phyloP scores from a whole-genome alignment of 2,888 invertebrate genomes.

The Choreutis nemorana region DNA sequence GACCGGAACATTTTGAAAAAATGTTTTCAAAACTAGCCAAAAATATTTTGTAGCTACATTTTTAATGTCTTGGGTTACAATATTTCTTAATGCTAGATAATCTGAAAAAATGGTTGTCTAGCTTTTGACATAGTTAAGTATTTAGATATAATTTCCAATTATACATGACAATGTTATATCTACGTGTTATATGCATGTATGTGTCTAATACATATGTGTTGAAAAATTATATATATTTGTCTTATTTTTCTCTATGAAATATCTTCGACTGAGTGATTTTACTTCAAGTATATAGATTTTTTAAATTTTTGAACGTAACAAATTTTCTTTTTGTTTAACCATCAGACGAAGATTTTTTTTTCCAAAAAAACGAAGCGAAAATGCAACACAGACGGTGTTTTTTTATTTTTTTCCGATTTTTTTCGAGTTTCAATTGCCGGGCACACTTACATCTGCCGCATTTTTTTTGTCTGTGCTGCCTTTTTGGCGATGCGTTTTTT shows the following conservation, averaged over 20 bases:
- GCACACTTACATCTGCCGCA: constrained; percentile 18
- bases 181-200: constrained; percentile 28
- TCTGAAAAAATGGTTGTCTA: no score
- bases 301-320: constrained; percentile 16
- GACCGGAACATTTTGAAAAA: no score
- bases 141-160: no score
- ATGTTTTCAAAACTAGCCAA: no score
- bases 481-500: constrained; percentile 44
- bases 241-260: no score
- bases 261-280: no score
- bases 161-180: constrained; percentile 32
- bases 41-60: no score
- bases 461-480: constrained; percentile 56
- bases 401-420: constrained; percentile 14
- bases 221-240: constrained; percentile 29
- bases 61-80: no score
- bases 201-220: constrained; percentile 28
- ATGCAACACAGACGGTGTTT: constrained; percentile 65
- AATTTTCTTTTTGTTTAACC: constrained; percentile 17
- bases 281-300: constrained; percentile 11
- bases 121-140: no score
- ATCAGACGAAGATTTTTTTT: constrained; percentile 2
- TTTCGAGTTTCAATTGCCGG: constrained; percentile 15
- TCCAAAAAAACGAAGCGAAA: constrained; percentile 42
- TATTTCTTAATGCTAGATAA: no score